Base-by-base conservation (phyloP, 2,888 invertebrate genomes). In the Gandaritis pyraliata region DNA sequence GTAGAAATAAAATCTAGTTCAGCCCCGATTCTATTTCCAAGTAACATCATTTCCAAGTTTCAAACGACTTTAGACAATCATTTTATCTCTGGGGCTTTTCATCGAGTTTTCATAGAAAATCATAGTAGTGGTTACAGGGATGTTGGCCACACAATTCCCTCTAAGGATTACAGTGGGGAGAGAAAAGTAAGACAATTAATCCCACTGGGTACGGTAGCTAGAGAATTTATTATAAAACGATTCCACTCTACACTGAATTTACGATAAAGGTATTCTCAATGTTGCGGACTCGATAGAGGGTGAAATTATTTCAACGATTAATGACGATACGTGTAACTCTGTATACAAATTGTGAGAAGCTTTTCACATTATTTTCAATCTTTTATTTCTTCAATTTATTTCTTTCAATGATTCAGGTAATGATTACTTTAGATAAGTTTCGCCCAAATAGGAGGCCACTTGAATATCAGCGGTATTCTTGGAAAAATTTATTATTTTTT, bases 151-250 rank as follows among this genome's bases (percentile, higher is more conserved):
- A 88, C 86, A 87, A 89, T 88, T 87, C 88, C 86, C 88, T 81
- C 78, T 76, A 84, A 83, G 89, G 88, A 88, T 91, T 87, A 89
- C 80, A 80, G 80, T 72, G 71, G 81, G 82, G 87, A 87, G 88
- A 88, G 87, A 88, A 89, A 90, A 90, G 88, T 88, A 89, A 89
- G 90, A 86, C 89, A 89, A 90, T 90, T 91, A 90, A 91, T 91
- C 88, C 90, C 88, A 79, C 80, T 80, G 85, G 85, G 83, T 82
- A 83, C 81, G 76, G 81, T 73, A 78, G 79, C 82, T 76, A 71
- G 85, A 85, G 85, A 89, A 89, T 89, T 88, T 90, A 90, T 90
- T 88, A 90, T 89, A 89, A 90, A 90, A 85, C 80, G 83, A 81
- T 88, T 86, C 82, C 82, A 76, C 69, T 67, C 67, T 61, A 60